Evolutionary conservation across 2,113 vertebrate genomes (phyloP), one percentile per base, ranked within the genome.

Genomic region (Bolborhynchus lineola): DNA sequence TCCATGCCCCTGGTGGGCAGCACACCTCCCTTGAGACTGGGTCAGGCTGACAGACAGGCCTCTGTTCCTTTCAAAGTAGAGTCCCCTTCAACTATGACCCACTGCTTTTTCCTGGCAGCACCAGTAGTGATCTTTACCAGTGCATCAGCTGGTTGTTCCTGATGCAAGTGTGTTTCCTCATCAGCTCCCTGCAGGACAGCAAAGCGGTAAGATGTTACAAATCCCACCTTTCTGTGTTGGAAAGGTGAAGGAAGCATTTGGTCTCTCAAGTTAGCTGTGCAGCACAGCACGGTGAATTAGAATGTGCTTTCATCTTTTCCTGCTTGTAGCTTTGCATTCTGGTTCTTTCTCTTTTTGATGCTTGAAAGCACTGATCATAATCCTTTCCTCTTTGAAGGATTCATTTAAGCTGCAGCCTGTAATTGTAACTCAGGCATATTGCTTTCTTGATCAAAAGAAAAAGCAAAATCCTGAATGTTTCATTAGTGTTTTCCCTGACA

Each of bases 251-350:
- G 47, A 79, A 75, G 33, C 82, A 81, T 91, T 90, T 70, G 28
- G 25, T 82, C 65, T 68, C 42, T 53, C 94, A 81, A 90, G 96
- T 97, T 77, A 96, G n/a, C 69, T 91, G 79, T 83, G 96, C 53
- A 68, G 92, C 85, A 59, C 35, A 97, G 94, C 96, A 28, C 35
- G 39, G 60, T 93, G 69, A 97, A 98, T 98, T 97, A 97, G 88
- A 95, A 49, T 50, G 24, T n/a, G 28, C 93, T 98, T 98, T 98
- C 95, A 98, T 97, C 92, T 96, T 53, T 69, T 97, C 68, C 88
- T 91, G 76, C 85, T 79, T 13, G 4, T 96, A 87, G 93, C 96
- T 97, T 96, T 93, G 87, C 80, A 65, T 97, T 97, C 95, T 97
- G 88, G 42, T 55, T 80, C 68, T 95, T 63, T 92, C 6, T 76